Base-by-base conservation (phyloP, 2,797 vertebrate genomes). In the Lutjanus campechanus region DNA sequence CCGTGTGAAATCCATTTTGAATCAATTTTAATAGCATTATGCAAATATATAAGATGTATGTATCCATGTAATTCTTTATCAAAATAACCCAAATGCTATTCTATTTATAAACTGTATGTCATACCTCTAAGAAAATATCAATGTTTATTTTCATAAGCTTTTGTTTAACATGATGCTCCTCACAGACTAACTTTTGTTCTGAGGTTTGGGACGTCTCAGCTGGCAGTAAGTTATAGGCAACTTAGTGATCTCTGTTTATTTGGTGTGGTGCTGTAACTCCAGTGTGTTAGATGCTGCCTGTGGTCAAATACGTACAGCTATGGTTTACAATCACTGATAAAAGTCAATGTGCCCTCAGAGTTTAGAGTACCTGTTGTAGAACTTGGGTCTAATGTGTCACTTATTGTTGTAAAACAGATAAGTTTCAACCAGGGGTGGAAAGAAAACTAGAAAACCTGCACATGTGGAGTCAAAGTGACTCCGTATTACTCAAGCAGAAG, bases 131-230 rank as follows among this genome's bases (percentile, higher is more conserved):
- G 76, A 85, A 92, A 93, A 91, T 84, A 85, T 76, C 87, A 89
- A 78, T 90, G 87, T 93, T 92, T 95, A 93, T 94, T 95, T 94
- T 95, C 92, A 86, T 94, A 94, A 92, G 88, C 85, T 89, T 89
- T 85, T 84, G 69, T 92, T 89, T 79, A 88, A 91, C 89, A 88
- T 58, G 55, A 85, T 77, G 86, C 85, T 87, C 78, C 64, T 76
- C 76, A 56, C 80, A 81, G 77, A 81, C 74, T 85, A 84, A 86
- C 75, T 51, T 77, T 72, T 60, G 70, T 77, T 81, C 88, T 88
- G 84, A 85, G 88, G 78, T 85, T 83, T 69, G 89, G 83, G 85
- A 87, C 66, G 11, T 90, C 84, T 89, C 89, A 74, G 88, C 86
- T 65, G 69, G 86, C 84, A 71, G 68, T 71, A 73, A 63, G 74